phyloP scores from a whole-genome alignment of 2,797 vertebrate species.

The Morus bassanus region DNA sequence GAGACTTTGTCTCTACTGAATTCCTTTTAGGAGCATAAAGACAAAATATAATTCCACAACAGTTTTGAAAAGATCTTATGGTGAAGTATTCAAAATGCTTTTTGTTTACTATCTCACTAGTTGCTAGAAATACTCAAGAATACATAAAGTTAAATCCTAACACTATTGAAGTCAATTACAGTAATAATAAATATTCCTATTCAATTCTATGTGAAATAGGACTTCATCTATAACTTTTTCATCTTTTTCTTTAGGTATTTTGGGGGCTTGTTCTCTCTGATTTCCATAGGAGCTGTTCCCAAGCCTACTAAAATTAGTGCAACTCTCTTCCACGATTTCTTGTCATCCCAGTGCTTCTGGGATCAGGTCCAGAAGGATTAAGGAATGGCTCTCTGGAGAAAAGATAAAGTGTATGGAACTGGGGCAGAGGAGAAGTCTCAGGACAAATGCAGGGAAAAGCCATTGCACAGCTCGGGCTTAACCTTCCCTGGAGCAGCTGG shows the following conservation, averaged over 20 bases:
- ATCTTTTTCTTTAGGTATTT: not conserved
- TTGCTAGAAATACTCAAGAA: not conserved
- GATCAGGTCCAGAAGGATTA: not conserved
- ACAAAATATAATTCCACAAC: not conserved
- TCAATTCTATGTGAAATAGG: not conserved
- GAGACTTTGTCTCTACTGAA: not conserved
- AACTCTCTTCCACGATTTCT: not conserved
- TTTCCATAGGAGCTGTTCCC: not conserved
- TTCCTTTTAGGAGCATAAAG: not conserved
- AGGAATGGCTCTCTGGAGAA: conserved; percentile 10
- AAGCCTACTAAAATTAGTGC: conserved; percentile 32
- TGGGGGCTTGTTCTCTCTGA: not conserved
- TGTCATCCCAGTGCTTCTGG: not conserved
- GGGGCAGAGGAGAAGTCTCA: conserved; percentile 11
- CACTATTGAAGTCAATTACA: not conserved
- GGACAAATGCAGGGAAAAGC: not conserved
- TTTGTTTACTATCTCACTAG: not conserved
- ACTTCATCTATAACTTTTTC: not conserved
- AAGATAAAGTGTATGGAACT: not conserved
- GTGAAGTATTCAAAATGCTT: not conserved
- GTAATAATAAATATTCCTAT: not conserved
- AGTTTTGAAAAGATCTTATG: not conserved
- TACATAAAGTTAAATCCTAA: not conserved
- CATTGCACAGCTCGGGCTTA: not conserved
- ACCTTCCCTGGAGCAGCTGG: not conserved